Evolutionary conservation across 1,140 invertebrate species (phyloP).

Genomic region (Venustaconcha ellipsiformis): DNA sequence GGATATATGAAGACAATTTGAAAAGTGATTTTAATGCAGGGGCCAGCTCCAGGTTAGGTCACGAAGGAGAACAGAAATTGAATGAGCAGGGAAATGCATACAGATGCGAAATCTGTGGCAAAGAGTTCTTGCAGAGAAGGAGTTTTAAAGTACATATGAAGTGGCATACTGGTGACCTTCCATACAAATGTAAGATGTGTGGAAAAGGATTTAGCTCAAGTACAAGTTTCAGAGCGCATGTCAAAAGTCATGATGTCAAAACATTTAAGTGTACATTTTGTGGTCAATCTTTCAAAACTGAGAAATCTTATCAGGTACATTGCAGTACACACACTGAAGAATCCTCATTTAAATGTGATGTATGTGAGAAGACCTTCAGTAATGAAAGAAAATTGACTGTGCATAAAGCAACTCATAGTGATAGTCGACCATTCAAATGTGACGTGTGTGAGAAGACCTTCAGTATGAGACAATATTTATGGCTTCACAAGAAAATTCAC

Average conservation of each 20-base stretch:
- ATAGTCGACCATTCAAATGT: background rate
- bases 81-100: background rate
- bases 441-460: background rate
- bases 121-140: background rate
- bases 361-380: background rate
- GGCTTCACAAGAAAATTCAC: background rate
- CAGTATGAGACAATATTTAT: background rate
- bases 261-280: background rate
- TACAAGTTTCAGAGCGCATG: background rate
- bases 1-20: no score
- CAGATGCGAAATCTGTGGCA: background rate
- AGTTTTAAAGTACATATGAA: background rate
- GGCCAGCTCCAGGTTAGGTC: no score
- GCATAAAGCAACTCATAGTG: background rate
- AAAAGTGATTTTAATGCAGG: no score
- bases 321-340: background rate
- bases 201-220: background rate
- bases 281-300: background rate
- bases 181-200: constrained; percentile 2
- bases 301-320: background rate
- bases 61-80: no score
- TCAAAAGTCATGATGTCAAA: background rate
- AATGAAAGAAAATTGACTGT: background rate
- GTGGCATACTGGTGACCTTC: background rate
- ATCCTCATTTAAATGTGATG: background rate